Evolutionary conservation across 2,113 vertebrate genomes (phyloP).

Genomic region (Pantherophis guttatus): DNA sequence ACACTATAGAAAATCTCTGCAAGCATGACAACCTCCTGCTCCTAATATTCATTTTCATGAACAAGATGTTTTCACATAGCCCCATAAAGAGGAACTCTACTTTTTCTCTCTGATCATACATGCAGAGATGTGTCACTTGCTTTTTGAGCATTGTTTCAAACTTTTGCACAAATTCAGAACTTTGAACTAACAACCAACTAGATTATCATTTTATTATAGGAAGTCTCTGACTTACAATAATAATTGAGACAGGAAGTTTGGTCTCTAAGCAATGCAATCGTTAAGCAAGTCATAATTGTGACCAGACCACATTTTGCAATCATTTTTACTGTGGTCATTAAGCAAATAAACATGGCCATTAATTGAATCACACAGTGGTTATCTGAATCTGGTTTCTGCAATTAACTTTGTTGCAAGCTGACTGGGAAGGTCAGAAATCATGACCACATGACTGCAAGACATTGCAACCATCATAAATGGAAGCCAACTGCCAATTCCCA

Average conservation of each 20-base stretch:
- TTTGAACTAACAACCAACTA: background rate
- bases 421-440: background rate
- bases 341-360: background rate
- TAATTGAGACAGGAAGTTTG: background rate
- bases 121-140: background rate
- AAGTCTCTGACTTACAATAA: background rate
- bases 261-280: background rate
- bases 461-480: background rate
- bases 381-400: background rate
- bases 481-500: background rate
- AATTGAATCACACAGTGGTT: background rate
- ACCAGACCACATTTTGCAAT: background rate
- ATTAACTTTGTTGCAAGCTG: background rate
- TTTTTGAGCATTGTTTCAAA: background rate
- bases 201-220: background rate
- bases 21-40: background rate
- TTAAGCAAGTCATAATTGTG: background rate
- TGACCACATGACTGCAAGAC: background rate
- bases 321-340: background rate
- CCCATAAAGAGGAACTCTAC: background rate
- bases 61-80: background rate
- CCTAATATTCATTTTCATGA: background rate
- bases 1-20: background rate
- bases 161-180: background rate
- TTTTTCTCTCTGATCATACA: background rate